These are phyloP conservation scores for Neoaliturus tenellus DNA, from an alignment of 2,888 invertebrate species.

Conservation along the genomic window DNA sequence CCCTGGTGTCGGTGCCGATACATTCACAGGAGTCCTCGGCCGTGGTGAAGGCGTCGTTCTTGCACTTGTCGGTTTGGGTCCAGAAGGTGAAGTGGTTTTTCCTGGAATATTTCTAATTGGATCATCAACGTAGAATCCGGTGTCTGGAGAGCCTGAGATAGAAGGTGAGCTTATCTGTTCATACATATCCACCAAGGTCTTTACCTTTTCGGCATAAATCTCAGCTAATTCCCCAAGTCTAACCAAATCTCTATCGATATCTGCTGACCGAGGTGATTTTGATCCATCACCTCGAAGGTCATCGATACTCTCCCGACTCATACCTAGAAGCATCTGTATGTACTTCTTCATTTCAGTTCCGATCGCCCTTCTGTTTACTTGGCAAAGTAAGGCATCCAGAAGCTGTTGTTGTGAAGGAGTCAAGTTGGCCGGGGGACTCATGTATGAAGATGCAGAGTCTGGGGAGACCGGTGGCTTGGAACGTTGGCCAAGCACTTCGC, in stretches of 20 bases:
- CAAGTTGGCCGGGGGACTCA: slow-evolving; percentile 60
- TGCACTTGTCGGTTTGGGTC: background rate
- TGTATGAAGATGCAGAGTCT: slow-evolving; percentile 51
- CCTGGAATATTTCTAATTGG: no score
- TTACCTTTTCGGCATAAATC: slow-evolving; percentile 35
- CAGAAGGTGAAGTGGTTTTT: background rate
- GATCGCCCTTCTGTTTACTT: slow-evolving; percentile 58
- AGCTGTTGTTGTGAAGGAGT: slow-evolving; percentile 59
- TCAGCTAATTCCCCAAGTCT: slow-evolving; percentile 61
- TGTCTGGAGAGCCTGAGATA: background rate
- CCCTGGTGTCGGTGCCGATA: background rate
- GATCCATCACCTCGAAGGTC: slow-evolving; percentile 69
- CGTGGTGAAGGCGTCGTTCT: no score
- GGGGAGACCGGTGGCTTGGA: background rate
- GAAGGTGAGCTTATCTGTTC: slow-evolving; percentile 36
- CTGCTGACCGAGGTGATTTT: background rate
- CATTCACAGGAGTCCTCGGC: no score
- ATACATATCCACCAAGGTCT: slow-evolving; percentile 50
- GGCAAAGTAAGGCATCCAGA: slow-evolving; percentile 52
- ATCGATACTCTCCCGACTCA: slow-evolving; percentile 74
- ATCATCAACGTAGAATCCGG: no score
- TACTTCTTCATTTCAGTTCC: slow-evolving; percentile 71
- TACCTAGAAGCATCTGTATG: slow-evolving; percentile 74
- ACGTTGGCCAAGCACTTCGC: background rate
- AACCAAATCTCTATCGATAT: background rate